Conservation (phyloP, 2,113 vertebrate species). For the Istiophorus platypterus region DNA sequence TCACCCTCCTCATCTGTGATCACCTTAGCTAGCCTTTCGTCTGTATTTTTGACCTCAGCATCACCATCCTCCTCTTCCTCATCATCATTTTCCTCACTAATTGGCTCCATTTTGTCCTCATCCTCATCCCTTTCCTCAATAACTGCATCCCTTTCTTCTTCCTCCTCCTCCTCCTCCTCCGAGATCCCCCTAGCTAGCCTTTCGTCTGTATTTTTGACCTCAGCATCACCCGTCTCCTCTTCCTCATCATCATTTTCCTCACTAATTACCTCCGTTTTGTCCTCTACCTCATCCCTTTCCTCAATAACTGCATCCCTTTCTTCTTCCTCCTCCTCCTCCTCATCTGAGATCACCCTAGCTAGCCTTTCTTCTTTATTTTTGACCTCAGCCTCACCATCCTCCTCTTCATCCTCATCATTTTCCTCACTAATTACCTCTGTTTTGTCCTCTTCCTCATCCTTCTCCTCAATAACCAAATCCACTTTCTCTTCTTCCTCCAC, state of each 20-base stretch:
- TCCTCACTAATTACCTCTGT: not conserved
- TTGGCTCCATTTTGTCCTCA: not conserved
- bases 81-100: not conserved
- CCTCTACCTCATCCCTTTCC: too few species aligned
- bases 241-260: conserved; percentile 8
- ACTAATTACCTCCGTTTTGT: not conserved
- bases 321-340: conserved; percentile 21
- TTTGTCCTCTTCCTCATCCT: not conserved
- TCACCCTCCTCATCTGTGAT: conserved; percentile 7
- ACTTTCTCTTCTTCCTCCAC: not conserved
- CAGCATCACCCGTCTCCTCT: conserved; percentile 6
- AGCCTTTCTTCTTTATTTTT: conserved; percentile 8
- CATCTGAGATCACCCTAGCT: not conserved
- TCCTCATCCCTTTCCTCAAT: not conserved
- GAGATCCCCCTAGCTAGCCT: not conserved
- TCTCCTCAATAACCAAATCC: not conserved
- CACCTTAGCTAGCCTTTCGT: not conserved
- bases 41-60: conserved; percentile 7
- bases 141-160: not conserved
- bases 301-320: too few species aligned
- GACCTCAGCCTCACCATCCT: not conserved
- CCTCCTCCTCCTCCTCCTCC: conserved; percentile 20
- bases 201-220: conserved; percentile 10
- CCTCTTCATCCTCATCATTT: not conserved
- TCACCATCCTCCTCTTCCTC: conserved; percentile 4